Base-by-base conservation (phyloP, 2,888 invertebrate species). In the Hoplodrina blanda region DNA sequence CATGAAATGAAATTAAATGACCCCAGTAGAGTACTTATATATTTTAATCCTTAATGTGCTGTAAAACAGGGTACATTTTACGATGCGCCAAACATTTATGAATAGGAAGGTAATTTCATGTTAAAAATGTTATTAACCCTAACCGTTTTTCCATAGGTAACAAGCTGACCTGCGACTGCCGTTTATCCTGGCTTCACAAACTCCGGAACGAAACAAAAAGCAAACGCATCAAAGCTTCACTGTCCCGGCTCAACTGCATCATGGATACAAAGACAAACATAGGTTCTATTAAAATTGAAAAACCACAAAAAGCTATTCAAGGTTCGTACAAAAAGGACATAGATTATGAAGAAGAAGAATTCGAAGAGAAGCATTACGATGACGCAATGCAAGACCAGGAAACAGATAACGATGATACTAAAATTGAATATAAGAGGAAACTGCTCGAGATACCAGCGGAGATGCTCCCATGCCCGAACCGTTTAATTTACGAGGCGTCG, bases 81-180 rank as follows among this genome's bases (percentile, higher is more conserved):
- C 50, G 4, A 19, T n/a, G n/a, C 15, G 7, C 17, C 1, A 20
- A 17, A 20, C 2, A 17, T 15, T 54, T 59, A 59, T 10, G 1
- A 2, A 2, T n/a, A n/a, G 4, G 6, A 10, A 20, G 13, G 17
- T n/a, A 2, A 65, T 65, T 19, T 37, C 41, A 0, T 7, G 2
- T 46, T 11, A 19, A 25, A n/a, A 33, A 20, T 15, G 61, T 50
- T 46, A 1, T 6, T 20, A 37, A n/a, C 0, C 17, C 0, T 17
- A 49, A 76, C 80, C 76, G n/a, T 86, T 88, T 90, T 86, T 89
- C 92, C 91, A 63, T 97, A 98, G 98, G 97, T 87, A 98, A 98
- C 95, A 97, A 97, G 87, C 96, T 98, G 89, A 96, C 97, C 80
- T 98, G 98, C 92, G 98, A 98, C 94, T 98, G 98, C 90, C 97